Percentiles rank a stretch among this genome's conserved stretches.
Conservation (phyloP, 1,140 invertebrate genomes). For the Theocolax elegans region DNA sequence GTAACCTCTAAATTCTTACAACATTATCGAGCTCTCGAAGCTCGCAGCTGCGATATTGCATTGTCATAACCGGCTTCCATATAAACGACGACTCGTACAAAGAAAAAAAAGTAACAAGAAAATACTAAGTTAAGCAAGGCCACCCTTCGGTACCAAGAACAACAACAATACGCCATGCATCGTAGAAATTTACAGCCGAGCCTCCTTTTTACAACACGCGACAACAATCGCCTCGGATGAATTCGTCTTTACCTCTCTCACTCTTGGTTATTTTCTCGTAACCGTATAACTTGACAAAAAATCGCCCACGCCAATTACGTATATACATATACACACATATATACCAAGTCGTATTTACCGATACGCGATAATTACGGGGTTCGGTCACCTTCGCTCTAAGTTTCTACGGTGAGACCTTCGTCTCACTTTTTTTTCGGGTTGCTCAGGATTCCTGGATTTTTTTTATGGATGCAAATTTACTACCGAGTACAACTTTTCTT, state of each 20-base stretch:
- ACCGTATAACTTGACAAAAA: conserved; percentile 19
- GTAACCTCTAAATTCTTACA: too few species aligned
- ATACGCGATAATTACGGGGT: conserved; percentile 13
- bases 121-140: too few species aligned
- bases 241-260: conserved; percentile 1
- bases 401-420: conserved; percentile 1
- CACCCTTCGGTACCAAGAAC: too few species aligned
- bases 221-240: conserved; percentile 14
- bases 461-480: not conserved
- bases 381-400: not conserved
- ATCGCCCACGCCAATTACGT: not conserved
- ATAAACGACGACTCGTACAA: not conserved
- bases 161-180: not conserved
- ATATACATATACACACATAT: too few species aligned
- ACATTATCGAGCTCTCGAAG: too few species aligned
- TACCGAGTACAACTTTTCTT: not conserved
- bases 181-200: conserved; percentile 16
- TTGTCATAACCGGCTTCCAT: not conserved
- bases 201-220: not conserved
- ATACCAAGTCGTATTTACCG: not conserved
- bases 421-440: not conserved
- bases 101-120: too few species aligned
- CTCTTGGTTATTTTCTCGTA: not conserved
- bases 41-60: not conserved
- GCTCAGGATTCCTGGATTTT: not conserved